Percentiles rank a stretch among this genome's conserved stretches.
phyloP scores from a whole-genome alignment of 2,888 invertebrate genomes.

The Idaea aversata region DNA sequence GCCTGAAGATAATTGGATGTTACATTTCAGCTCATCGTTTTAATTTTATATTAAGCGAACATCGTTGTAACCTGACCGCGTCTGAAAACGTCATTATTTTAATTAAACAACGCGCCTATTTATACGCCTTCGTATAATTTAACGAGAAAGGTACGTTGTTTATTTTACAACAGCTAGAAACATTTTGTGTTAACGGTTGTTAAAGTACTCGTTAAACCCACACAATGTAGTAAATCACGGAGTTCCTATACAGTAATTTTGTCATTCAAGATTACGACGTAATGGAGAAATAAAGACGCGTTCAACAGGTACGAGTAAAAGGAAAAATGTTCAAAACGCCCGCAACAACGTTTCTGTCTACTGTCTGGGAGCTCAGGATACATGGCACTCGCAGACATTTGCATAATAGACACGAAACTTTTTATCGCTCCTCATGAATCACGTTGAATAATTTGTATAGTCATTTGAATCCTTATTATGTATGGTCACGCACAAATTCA shows the following conservation, averaged over 20 bases:
- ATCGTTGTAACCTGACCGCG: not conserved
- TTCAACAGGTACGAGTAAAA: conserved; percentile 33
- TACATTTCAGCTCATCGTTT: not conserved
- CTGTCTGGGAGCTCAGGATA: not conserved
- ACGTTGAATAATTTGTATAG: conserved; percentile 16
- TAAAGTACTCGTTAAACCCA: conserved; percentile 3
- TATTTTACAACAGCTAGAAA: not conserved
- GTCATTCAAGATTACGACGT: conserved; percentile 13
- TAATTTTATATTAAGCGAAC: not conserved
- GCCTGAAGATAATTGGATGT: conserved; percentile 1
- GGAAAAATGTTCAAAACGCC: conserved; percentile 17
- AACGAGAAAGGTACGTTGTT: not conserved
- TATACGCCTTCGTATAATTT: not conserved
- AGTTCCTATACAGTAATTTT: conserved; percentile 8
- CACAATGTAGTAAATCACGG: not conserved
- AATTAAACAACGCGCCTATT: conserved; percentile 1
- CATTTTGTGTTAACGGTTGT: conserved; percentile 4
- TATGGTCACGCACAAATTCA: conserved; percentile 29
- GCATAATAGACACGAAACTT: conserved; percentile 22
- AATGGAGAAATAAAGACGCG: conserved; percentile 18
- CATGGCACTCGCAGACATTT: conserved; percentile 16
- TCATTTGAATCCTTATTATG: conserved; percentile 24
- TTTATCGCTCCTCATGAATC: conserved; percentile 18
- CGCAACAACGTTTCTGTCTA: not conserved
- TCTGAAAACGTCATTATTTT: not conserved